Base-by-base conservation (phyloP, 2,113 vertebrate genomes). In the Planiliza haematocheilus region DNA sequence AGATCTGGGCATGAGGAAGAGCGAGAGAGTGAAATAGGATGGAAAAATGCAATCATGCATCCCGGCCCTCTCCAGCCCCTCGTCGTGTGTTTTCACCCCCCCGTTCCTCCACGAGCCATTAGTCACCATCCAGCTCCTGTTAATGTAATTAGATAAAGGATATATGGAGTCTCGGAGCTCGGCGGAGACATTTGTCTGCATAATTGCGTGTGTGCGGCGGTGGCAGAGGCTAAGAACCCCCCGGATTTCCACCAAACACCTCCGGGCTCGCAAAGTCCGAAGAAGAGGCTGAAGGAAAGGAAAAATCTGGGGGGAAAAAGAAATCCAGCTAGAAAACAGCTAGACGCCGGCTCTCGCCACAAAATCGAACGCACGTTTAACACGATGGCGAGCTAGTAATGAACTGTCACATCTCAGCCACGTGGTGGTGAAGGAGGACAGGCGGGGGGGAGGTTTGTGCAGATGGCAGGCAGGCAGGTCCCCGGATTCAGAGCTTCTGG, bases 121-220 rank as follows among this genome's bases (percentile, higher is more conserved):
- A 86, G 86, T 91, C 86, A 86, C 83, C 67, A 82, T 86, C 75
- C 84, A 64, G 79, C 79, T 85, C 77, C 91, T 89, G 89, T 77
- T 92, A 87, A 92, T 91, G 89, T 91, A 85, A 88, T 90, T 88
- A 91, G 72, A 85, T 83, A 70, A 77, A 86, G 79, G 84, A 90
- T 89, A 87, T 87, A 89, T 87, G 82, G 80, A 77, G 79, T 74
- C 79, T 71, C 52, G 0, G 58, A 74, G 86, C 83, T 75, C 74
- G 46, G 52, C 55, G 14, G 76, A 84, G 70, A 82, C 81, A 84
- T 90, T 90, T 88, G 88, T 91, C 85, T 82, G 81, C 70, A 75
- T 84, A 83, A 88, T 86, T 70, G 77, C 39, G 66, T 88, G 85
- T 81, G 36, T 60, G 77, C 52, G 37, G 77, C 52, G 37, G 61